Evolutionary conservation across 1,140 invertebrate species (phyloP).

Genomic region (Sycophila sp.): DNA sequence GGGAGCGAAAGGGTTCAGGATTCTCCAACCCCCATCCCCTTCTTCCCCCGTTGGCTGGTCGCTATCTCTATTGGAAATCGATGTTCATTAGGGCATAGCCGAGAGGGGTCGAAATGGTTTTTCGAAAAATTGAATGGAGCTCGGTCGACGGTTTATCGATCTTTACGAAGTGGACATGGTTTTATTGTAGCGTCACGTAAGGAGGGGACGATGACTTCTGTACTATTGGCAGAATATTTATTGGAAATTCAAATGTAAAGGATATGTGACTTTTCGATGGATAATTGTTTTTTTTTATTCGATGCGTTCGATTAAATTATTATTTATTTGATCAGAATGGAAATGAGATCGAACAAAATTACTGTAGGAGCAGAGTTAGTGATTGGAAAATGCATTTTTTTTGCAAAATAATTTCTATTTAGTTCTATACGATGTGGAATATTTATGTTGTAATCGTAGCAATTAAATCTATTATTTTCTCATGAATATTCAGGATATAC

Average conservation of each 20-base stretch:
- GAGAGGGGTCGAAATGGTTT: neutral
- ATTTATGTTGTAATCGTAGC: neutral
- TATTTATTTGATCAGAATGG: no score
- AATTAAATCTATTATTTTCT: constrained; percentile 4
- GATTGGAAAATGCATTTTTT: neutral
- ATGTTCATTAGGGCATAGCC: no score
- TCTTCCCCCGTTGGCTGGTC: neutral
- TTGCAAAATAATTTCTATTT: neutral
- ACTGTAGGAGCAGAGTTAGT: neutral
- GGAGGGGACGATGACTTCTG: no score
- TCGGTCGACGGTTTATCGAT: neutral
- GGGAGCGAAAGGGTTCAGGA: neutral
- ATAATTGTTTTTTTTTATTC: neutral
- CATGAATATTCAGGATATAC: neutral
- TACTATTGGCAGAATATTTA: no score
- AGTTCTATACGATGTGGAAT: no score
- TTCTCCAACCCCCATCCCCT: neutral
- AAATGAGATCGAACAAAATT: no score
- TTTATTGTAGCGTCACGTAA: no score
- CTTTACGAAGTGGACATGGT: no score
- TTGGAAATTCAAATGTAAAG: no score
- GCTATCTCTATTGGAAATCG: no score
- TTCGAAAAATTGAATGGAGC: neutral
- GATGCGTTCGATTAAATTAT: no score
- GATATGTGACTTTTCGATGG: no score